Percentiles rank a stretch among this genome's conserved stretches.
Evolutionary conservation across 2,888 invertebrate genomes (phyloP).

Genomic region (Spilarctia lutea): DNA sequence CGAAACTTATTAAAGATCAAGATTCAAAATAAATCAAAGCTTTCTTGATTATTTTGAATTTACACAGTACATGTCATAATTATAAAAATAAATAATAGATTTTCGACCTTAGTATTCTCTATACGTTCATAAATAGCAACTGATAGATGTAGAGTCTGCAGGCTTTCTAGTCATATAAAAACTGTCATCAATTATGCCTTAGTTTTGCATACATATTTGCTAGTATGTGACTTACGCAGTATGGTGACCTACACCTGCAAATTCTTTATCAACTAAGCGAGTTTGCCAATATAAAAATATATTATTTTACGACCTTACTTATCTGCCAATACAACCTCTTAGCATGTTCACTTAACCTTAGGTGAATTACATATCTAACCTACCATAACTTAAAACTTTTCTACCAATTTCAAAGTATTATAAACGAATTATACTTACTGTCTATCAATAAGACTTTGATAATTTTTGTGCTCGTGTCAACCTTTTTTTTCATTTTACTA

Average conservation of each 20-base stretch:
- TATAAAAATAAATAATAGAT: not conserved
- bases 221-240: not conserved
- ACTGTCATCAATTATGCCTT: too few relatives aligned
- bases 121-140: not conserved
- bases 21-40: too few relatives aligned
- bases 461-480: not conserved
- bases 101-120: not conserved
- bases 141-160: not conserved
- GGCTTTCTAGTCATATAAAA: not conserved
- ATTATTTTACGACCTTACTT: not conserved
- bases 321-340: not conserved
- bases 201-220: not conserved
- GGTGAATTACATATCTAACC: not conserved
- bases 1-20: too few relatives aligned
- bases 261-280: not conserved
- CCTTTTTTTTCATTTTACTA: not conserved
- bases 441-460: not conserved
- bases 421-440: not conserved
- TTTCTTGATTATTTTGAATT: not conserved
- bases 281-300: not conserved
- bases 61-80: not conserved
- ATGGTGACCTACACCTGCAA: too few relatives aligned
- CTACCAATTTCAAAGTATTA: not conserved
- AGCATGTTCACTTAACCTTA: conserved; percentile 1
- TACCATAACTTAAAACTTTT: not conserved